A percentile compares a stretch with the other conserved stretches of the same genome.
Conservation (phyloP, 1,140 invertebrate genomes). For the Scaptomyza montana region DNA sequence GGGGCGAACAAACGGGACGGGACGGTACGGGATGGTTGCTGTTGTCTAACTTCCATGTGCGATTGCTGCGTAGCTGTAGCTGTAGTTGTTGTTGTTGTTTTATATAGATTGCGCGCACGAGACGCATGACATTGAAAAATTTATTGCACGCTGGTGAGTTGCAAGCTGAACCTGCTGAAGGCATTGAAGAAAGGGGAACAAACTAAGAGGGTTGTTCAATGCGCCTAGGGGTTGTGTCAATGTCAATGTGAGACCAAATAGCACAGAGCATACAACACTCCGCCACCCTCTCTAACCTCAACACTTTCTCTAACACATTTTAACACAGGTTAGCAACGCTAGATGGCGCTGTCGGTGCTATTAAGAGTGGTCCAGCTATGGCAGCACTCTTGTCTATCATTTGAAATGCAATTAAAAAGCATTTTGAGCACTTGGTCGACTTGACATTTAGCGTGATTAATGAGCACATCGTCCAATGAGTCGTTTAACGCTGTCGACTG, state of each 20-base stretch:
- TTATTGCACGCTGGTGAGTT: slow-evolving; percentile 79
- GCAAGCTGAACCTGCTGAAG: slow-evolving; percentile 52
- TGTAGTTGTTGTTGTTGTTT: slow-evolving; percentile 48
- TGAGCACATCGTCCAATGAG: slow-evolving; percentile 63
- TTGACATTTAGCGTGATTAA: slow-evolving; percentile 74
- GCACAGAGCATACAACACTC: too few relatives aligned
- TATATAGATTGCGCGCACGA: slow-evolving; percentile 72
- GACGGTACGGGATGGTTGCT: slow-evolving; percentile 2
- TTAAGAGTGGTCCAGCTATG: slow-evolving; percentile 1
- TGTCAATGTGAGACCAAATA: slow-evolving; percentile 50
- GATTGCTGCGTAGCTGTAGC: slow-evolving; percentile 35
- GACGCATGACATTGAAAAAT: slow-evolving; percentile 81
- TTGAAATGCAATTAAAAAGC: slow-evolving; percentile 77
- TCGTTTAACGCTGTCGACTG: slow-evolving; percentile 44
- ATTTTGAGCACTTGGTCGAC: slow-evolving; percentile 74
- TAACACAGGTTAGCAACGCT: slow-evolving; percentile 1
- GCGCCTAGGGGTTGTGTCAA: slow-evolving; percentile 73
- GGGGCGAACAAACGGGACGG: not conserved
- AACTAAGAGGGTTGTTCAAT: slow-evolving; percentile 29
- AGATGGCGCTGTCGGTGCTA: slow-evolving; percentile 35
- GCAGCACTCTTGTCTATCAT: slow-evolving; percentile 33
- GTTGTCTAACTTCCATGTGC: slow-evolving; percentile 29
- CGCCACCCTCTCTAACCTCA: not conserved
- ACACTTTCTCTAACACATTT: not conserved
- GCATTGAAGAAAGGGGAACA: not conserved